These are phyloP conservation scores for Leptodactylus fallax DNA, from an alignment of 2,797 vertebrate species.

Conservation along the genomic window DNA sequence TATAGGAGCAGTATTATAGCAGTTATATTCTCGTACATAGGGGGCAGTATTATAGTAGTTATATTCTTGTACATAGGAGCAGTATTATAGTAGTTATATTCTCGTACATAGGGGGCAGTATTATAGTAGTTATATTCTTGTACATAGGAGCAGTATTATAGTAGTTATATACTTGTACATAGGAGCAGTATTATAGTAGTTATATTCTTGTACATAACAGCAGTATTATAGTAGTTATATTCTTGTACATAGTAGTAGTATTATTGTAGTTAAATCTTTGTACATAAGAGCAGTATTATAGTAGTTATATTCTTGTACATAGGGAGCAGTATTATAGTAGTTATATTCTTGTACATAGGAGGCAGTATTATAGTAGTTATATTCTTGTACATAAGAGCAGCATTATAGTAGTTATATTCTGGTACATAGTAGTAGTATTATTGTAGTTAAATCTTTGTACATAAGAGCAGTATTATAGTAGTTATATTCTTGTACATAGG, in stretches of 20 bases:
- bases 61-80: background rate
- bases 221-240: conserved; percentile 19
- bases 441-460: background rate
- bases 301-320: conserved; percentile 17
- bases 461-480: background rate
- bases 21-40: background rate
- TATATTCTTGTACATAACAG: background rate
- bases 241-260: conserved; percentile 3
- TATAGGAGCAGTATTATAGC: background rate
- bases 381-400: background rate
- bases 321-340: background rate
- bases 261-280: conserved; percentile 5
- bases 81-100: conserved; percentile 6
- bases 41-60: background rate
- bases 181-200: background rate
- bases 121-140: conserved; percentile 7
- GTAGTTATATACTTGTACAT: conserved; percentile 1
- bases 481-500: conserved; percentile 2
- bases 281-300: conserved; percentile 9
- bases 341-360: no score
- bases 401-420: conserved; percentile 5
- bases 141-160: background rate
- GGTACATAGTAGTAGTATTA: conserved; percentile 1
- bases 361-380: conserved; percentile 19
- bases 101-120: background rate